phyloP scores from a whole-genome alignment of 2,888 invertebrate species.

The Trilocha varians region DNA sequence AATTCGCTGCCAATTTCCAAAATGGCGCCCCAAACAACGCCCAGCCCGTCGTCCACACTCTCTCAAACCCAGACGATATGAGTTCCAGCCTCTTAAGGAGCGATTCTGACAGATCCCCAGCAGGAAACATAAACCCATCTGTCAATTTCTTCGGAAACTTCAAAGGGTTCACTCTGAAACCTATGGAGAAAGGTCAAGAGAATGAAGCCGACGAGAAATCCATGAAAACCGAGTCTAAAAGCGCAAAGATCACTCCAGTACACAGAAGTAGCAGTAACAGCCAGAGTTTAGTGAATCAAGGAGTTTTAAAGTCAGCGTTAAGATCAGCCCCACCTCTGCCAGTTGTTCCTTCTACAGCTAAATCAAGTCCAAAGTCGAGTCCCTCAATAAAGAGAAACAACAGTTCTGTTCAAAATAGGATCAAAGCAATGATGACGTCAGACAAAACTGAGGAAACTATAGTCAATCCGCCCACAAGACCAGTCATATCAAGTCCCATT shows the following conservation, averaged over 20 bases:
- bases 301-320: slow-evolving; percentile 58
- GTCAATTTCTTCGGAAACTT: slow-evolving; percentile 88
- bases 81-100: slow-evolving; percentile 78
- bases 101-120: slow-evolving; percentile 61
- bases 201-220: slow-evolving; percentile 19
- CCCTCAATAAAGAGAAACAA: slow-evolving; percentile 55
- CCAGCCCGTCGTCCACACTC: slow-evolving; percentile 61
- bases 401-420: slow-evolving; percentile 54
- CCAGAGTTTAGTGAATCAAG: slow-evolving; percentile 44
- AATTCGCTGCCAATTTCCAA: slow-evolving; percentile 63
- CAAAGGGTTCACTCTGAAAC: slow-evolving; percentile 86
- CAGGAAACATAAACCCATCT: slow-evolving; percentile 59
- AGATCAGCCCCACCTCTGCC: slow-evolving; percentile 78
- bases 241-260: slow-evolving; percentile 72
- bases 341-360: slow-evolving; percentile 58
- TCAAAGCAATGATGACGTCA: slow-evolving; percentile 54
- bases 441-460: slow-evolving; percentile 53
- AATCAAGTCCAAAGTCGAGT: slow-evolving; percentile 46
- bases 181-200: slow-evolving; percentile 67
- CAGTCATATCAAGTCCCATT: slow-evolving; percentile 86
- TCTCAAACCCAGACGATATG: slow-evolving; percentile 79
- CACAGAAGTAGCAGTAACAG: slow-evolving; percentile 57
- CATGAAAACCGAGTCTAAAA: slow-evolving; percentile 31
- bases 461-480: slow-evolving; percentile 79
- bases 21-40: slow-evolving; percentile 42